These are phyloP conservation scores for Gortyna flavago DNA, from an alignment of 2,888 invertebrate genomes.

Conservation along the genomic window DNA sequence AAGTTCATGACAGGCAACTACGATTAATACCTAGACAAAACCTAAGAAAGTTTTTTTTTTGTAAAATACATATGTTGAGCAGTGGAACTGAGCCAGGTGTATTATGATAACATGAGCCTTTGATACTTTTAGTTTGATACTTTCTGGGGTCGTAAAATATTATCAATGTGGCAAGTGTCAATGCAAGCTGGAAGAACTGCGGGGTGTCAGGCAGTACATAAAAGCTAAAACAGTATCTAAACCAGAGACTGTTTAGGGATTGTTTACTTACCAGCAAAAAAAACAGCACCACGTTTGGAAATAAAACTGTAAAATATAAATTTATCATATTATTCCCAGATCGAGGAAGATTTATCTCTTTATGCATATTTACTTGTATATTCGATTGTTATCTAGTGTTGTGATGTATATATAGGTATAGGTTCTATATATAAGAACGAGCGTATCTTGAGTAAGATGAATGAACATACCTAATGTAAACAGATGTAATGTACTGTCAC, in stretches of 20 bases:
- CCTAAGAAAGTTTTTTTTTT: not conserved
- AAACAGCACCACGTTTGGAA: not conserved
- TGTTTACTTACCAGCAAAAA: not conserved
- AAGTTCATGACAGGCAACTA: not conserved
- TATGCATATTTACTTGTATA: constrained; percentile 6
- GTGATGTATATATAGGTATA: not conserved
- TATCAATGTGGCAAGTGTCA: not conserved
- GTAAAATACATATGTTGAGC: not conserved
- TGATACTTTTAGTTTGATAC: not conserved
- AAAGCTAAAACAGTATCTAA: not conserved
- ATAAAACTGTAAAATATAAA: not conserved
- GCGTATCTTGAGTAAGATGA: constrained; percentile 36
- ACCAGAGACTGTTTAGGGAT: not conserved
- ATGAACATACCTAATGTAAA: constrained; percentile 30
- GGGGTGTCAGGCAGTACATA: not conserved
- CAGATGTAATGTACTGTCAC: constrained; percentile 15
- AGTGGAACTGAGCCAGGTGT: not conserved
- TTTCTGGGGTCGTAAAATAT: not conserved
- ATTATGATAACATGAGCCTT: not conserved
- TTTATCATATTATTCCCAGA: not conserved
- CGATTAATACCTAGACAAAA: not conserved
- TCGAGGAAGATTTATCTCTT: constrained; percentile 8
- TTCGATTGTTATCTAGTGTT: constrained; percentile 36
- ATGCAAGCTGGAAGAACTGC: not conserved
- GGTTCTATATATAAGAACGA: constrained; percentile 8